Percentiles rank a stretch among this genome's conserved stretches.
Evolutionary conservation across 2,888 invertebrate genomes (phyloP).

Genomic region (Cetonia aurata): DNA sequence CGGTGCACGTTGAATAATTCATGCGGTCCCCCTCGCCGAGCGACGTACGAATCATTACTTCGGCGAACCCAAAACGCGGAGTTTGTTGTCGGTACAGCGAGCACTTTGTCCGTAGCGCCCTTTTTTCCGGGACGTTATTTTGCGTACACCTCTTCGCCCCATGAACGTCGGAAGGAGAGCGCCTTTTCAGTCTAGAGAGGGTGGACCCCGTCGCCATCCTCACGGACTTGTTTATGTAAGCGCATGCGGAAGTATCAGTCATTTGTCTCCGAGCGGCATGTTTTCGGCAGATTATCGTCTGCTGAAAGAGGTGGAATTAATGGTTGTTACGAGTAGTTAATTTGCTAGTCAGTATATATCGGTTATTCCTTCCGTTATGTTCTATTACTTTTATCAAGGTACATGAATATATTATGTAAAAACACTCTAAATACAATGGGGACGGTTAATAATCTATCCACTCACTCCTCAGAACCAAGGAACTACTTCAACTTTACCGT

Average conservation of each 20-base stretch:
- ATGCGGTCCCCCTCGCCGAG: constrained; percentile 57
- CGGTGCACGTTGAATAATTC: constrained; percentile 64
- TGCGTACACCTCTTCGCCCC: constrained; percentile 49
- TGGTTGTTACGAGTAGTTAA: not conserved
- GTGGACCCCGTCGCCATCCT: too few relatives aligned
- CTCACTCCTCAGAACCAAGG: too few relatives aligned
- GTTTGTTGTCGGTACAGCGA: constrained; percentile 63
- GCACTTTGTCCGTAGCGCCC: constrained; percentile 61
- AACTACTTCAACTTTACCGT: too few relatives aligned
- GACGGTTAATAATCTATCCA: too few relatives aligned
- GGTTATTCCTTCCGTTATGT: too few relatives aligned
- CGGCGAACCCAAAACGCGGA: constrained; percentile 53
- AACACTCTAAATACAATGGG: too few relatives aligned
- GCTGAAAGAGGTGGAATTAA: constrained; percentile 17
- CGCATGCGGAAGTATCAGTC: constrained; percentile 58
- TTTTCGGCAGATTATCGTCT: not conserved
- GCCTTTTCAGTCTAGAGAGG: constrained; percentile 55
- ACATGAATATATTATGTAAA: too few relatives aligned
- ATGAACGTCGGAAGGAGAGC: constrained; percentile 48
- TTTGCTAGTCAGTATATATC: too few relatives aligned
- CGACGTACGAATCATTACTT: constrained; percentile 65
- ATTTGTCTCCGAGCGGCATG: constrained; percentile 49
- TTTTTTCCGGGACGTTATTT: constrained; percentile 5
- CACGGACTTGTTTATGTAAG: constrained; percentile 62
- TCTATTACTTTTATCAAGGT: too few relatives aligned